These are phyloP conservation scores for Lycopodina hypogea DNA, from an alignment of 37 sponge, comb jelly and placozoan genomes.

Conservation along the genomic window DNA sequence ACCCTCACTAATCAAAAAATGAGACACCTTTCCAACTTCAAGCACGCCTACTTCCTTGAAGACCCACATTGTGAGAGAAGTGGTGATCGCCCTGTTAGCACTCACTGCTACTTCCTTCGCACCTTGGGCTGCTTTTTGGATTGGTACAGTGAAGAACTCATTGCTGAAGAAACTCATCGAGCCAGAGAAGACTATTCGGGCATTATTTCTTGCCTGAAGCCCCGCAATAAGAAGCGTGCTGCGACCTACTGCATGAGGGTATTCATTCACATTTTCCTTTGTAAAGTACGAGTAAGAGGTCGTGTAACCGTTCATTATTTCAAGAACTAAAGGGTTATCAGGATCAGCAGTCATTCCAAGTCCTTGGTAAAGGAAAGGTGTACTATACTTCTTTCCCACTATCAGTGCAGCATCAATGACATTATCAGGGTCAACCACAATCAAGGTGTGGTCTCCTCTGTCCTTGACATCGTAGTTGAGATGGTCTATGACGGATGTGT, in stretches of 20 bases:
- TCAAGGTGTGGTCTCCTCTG: conserved; percentile 80
- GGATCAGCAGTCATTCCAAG: conserved; percentile 91
- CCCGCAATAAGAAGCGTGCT: conserved; percentile 90
- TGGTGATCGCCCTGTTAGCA: conserved; percentile 62
- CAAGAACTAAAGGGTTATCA: conserved; percentile 87
- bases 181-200: conserved; percentile 86
- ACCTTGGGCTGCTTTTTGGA: conserved; percentile 51
- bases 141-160: conserved; percentile 72
- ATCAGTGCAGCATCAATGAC: conserved; percentile 64
- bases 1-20: conserved; percentile 56
- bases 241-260: conserved; percentile 93
- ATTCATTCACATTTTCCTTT: conserved; percentile 60
- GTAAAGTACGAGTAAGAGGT: conserved; percentile 87
- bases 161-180: conserved; percentile 95
- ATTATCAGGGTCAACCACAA: conserved; percentile 64
- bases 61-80: conserved; percentile 76
- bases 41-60: conserved; percentile 89
- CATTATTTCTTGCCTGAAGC: conserved; percentile 95
- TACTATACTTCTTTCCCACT: conserved; percentile 44
- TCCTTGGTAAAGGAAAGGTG: conserved; percentile 76
- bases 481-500: conserved; percentile 93
- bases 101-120: conserved; percentile 43
- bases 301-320: conserved; percentile 81
- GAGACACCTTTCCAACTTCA: conserved; percentile 61
- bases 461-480: conserved; percentile 90